Evolutionary conservation across 1,140 invertebrate genomes (phyloP).

Genomic region (Bombus breviceps): DNA sequence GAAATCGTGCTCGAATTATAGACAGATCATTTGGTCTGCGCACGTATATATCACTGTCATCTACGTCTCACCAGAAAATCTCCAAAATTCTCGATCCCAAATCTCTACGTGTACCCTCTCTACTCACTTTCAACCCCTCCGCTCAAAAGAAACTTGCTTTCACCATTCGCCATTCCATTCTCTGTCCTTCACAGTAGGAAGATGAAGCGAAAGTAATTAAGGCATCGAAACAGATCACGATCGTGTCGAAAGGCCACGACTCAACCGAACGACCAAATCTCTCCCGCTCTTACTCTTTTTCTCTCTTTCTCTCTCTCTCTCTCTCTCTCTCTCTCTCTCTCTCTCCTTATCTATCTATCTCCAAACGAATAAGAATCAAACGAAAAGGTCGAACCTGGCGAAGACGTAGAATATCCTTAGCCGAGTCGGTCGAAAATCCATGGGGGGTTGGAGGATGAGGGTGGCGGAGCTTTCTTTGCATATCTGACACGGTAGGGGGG

Average conservation of each 20-base stretch:
- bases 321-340: background rate
- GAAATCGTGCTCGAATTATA: no score
- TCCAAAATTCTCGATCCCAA: background rate
- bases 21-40: no score
- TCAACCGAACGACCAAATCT: background rate
- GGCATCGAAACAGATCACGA: conserved; percentile 39
- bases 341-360: background rate
- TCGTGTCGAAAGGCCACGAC: conserved; percentile 55
- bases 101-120: background rate
- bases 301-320: background rate
- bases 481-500: conserved; percentile 57
- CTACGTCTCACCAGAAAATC: no score
- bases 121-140: no score
- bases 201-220: conserved; percentile 43
- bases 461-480: conserved; percentile 21
- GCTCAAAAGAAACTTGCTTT: background rate
- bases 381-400: background rate
- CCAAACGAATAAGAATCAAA: background rate
- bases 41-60: no score
- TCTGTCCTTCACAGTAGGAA: no score
- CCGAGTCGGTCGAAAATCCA: background rate
- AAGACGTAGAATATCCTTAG: background rate
- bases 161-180: background rate
- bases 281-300: background rate
- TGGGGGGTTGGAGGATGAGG: background rate